phyloP scores from a whole-genome alignment of 2,797 vertebrate genomes.

The Carcharodon carcharias region DNA sequence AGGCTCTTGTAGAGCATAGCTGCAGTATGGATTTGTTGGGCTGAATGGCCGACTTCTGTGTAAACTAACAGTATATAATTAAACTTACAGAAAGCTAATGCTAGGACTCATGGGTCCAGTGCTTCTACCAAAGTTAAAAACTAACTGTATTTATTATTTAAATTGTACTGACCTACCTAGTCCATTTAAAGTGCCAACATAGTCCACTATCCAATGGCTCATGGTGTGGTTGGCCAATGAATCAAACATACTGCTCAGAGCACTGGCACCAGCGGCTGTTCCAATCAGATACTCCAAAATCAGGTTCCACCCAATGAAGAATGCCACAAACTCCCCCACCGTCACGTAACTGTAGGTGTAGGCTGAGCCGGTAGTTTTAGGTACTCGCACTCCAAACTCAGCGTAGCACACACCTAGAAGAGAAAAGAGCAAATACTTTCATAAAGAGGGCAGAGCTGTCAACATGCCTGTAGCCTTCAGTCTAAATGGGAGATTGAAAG shows the following conservation, averaged over 20 bases:
- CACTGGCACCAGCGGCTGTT: slow-evolving; percentile 82
- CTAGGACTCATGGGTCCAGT: neutral
- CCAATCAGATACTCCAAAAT: slow-evolving; percentile 96
- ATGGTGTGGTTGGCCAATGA: slow-evolving; percentile 91
- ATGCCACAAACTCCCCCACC: slow-evolving; percentile 88
- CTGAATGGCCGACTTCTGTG: neutral
- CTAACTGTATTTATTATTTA: slow-evolving; percentile 38
- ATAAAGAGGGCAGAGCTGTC: neutral
- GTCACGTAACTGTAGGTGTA: slow-evolving; percentile 98
- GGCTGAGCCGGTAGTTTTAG: slow-evolving; percentile 90
- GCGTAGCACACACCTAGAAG: slow-evolving; percentile 87
- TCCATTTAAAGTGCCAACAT: slow-evolving; percentile 76
- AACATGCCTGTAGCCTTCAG: neutral
- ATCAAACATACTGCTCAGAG: slow-evolving; percentile 94
- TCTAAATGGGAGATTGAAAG: neutral
- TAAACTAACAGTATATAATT: slow-evolving; percentile 20
- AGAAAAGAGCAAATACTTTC: neutral
- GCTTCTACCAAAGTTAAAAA: neutral
- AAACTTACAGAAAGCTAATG: neutral
- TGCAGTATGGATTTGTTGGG: too few relatives aligned
- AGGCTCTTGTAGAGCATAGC: neutral
- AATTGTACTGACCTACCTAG: slow-evolving; percentile 63
- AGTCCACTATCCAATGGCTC: slow-evolving; percentile 80
- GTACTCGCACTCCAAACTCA: slow-evolving; percentile 89
- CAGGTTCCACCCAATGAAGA: slow-evolving; percentile 96